Conservation (phyloP, 2,113 vertebrate genomes). For the Ancistrus triradiatus region DNA sequence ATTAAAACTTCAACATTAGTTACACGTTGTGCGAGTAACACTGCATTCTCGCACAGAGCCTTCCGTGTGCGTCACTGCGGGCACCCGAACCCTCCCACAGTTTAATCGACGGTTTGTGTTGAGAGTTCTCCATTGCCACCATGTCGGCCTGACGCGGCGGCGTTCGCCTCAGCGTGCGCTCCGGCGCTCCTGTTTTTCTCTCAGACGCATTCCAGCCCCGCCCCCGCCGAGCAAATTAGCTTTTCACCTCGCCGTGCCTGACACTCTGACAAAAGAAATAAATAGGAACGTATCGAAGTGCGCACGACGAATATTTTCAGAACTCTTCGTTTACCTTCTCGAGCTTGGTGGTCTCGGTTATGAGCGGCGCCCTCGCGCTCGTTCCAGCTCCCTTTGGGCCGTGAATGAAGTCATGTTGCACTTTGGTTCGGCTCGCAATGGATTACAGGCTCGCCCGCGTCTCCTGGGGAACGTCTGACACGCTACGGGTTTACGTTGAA, state of each 20-base stretch:
- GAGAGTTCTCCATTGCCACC: conserved; percentile 34
- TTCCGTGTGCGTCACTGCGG: no score
- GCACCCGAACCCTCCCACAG: no score
- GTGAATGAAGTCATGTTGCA: conserved; percentile 47
- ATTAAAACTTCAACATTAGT: no score
- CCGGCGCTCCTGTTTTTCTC: conserved; percentile 41
- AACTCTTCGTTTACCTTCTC: conserved; percentile 70
- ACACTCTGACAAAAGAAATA: conserved; percentile 69
- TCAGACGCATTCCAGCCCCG: conserved; percentile 51
- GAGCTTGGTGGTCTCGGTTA: conserved; percentile 71
- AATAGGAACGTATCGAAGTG: conserved; percentile 68
- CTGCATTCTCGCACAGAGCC: no score
- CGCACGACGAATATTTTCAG: conserved; percentile 63
- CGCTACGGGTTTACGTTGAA: conserved; percentile 12
- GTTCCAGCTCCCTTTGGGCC: conserved; percentile 28
- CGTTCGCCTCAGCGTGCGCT: conserved; percentile 14
- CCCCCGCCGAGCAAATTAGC: conserved; percentile 46
- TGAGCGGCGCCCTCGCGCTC: conserved; percentile 50
- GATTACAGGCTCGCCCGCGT: conserved; percentile 8
- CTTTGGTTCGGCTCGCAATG: conserved; percentile 38
- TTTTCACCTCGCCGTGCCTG: conserved; percentile 43
- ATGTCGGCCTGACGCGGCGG: conserved; percentile 30
- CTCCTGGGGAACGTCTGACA: not conserved
- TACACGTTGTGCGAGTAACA: no score
- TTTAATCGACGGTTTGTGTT: no score